These are phyloP conservation scores for Benitochromis conjunctus DNA, from an alignment of 2,113 vertebrate species.

Conservation along the genomic window DNA sequence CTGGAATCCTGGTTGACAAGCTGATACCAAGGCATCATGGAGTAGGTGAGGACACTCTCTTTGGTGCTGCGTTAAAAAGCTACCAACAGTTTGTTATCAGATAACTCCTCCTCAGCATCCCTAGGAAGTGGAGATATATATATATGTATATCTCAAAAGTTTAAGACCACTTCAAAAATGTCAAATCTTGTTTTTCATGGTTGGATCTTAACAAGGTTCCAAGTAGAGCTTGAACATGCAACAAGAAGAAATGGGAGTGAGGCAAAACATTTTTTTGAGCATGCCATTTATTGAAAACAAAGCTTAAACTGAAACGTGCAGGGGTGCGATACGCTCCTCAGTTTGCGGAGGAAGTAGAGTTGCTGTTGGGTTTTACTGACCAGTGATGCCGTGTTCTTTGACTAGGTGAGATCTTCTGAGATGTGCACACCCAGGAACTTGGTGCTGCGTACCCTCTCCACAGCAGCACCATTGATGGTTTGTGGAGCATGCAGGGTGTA, in stretches of 20 bases:
- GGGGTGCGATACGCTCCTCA: background rate
- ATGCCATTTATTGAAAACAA: background rate
- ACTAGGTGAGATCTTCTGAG: background rate
- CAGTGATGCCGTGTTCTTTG: background rate
- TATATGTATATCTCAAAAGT: background rate
- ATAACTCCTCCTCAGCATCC: rapidly evolving
- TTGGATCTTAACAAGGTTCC: background rate
- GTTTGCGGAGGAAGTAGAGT: background rate
- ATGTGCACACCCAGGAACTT: background rate
- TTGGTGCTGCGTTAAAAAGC: background rate
- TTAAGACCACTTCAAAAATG: background rate
- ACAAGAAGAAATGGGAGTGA: background rate
- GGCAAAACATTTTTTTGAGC: background rate
- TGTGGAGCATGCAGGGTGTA: background rate
- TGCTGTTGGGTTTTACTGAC: background rate
- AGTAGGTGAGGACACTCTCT: background rate
- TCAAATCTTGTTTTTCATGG: background rate
- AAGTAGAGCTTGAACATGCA: background rate
- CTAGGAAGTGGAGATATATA: background rate
- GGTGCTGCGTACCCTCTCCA: background rate
- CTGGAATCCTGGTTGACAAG: background rate
- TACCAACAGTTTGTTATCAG: background rate
- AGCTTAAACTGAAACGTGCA: background rate
- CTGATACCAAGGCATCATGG: background rate
- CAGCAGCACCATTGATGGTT: background rate